These are phyloP conservation scores for Drosophila lowei DNA, from an alignment of 1,140 invertebrate genomes.

Conservation along the genomic window DNA sequence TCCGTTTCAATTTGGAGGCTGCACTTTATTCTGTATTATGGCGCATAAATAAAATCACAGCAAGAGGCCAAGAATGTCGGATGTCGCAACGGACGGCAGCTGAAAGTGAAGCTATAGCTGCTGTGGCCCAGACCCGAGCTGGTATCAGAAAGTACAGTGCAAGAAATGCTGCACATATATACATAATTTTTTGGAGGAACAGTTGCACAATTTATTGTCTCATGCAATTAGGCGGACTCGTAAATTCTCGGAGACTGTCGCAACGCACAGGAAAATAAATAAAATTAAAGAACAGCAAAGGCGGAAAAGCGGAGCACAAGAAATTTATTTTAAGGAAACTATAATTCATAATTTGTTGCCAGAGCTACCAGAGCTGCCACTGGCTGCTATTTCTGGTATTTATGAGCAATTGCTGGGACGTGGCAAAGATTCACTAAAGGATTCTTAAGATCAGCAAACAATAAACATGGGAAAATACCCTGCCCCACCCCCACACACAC, in stretches of 20 bases:
- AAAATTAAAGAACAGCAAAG: slow-evolving; percentile 60
- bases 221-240: slow-evolving; percentile 73
- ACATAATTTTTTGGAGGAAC: slow-evolving; percentile 56
- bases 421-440: slow-evolving; percentile 70
- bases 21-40: slow-evolving; percentile 64
- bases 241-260: slow-evolving; percentile 62
- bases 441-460: slow-evolving; percentile 50
- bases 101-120: slow-evolving; percentile 1
- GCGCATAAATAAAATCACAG: slow-evolving; percentile 67
- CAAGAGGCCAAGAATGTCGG: slow-evolving; percentile 48
- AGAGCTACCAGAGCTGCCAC: too few relatives aligned
- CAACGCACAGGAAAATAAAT: slow-evolving; percentile 62
- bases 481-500: slow-evolving; percentile 20
- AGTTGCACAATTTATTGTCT: slow-evolving; percentile 74
- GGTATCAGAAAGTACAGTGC: slow-evolving; percentile 26
- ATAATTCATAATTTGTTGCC: slow-evolving; percentile 72
- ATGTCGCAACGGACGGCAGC: slow-evolving; percentile 22
- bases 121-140: neutral
- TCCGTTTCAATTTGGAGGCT: slow-evolving; percentile 60
- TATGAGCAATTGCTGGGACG: slow-evolving; percentile 49
- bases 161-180: slow-evolving; percentile 47
- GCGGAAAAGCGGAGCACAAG: slow-evolving; percentile 35
- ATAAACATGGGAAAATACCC: slow-evolving; percentile 42
- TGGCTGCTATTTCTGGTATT: slow-evolving; percentile 22
- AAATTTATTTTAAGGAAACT: slow-evolving; percentile 68